These are phyloP conservation scores for Macropis europaea DNA, from an alignment of 2,888 invertebrate species.

Conservation along the genomic window DNA sequence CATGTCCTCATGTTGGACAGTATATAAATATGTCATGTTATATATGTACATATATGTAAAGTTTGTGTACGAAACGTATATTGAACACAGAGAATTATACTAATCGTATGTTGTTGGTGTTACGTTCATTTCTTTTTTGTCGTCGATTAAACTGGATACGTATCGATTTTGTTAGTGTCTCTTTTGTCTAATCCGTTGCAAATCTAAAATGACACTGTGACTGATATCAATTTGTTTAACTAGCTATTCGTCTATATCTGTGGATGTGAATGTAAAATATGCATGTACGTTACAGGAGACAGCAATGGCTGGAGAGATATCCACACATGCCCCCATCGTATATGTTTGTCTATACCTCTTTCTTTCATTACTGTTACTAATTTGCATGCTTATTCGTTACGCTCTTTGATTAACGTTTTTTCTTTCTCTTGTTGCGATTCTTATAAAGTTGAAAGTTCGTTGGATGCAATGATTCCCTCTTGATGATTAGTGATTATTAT, in stretches of 20 bases:
- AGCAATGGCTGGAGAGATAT: constrained; percentile 76
- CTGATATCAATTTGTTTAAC: constrained; percentile 40
- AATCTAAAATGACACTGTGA: constrained; percentile 34
- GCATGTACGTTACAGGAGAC: constrained; percentile 76
- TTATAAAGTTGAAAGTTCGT: constrained; percentile 20
- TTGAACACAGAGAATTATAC: constrained; percentile 37
- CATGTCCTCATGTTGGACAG: constrained; percentile 51
- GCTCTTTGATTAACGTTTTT: constrained; percentile 33
- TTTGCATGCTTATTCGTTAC: constrained; percentile 54
- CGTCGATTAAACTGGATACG: constrained; percentile 30
- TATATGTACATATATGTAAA: constrained; percentile 26
- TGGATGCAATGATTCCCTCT: constrained; percentile 29
- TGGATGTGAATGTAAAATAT: constrained; percentile 64
- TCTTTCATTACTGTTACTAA: constrained; percentile 58
- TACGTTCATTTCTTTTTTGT: constrained; percentile 15
- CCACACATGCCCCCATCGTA: constrained; percentile 74
- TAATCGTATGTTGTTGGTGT: constrained; percentile 48
- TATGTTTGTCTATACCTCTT: constrained; percentile 76
- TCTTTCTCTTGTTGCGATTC: constrained; percentile 8
- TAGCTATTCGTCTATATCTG: constrained; percentile 46
- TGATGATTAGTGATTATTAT: constrained; percentile 7
- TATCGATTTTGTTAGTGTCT: constrained; percentile 30
- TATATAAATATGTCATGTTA: constrained; percentile 27
- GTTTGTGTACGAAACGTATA: constrained; percentile 38
- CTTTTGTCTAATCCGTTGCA: constrained; percentile 43